Evolutionary conservation across 2,888 invertebrate genomes (phyloP).

Genomic region (Achlya flavicornis): DNA sequence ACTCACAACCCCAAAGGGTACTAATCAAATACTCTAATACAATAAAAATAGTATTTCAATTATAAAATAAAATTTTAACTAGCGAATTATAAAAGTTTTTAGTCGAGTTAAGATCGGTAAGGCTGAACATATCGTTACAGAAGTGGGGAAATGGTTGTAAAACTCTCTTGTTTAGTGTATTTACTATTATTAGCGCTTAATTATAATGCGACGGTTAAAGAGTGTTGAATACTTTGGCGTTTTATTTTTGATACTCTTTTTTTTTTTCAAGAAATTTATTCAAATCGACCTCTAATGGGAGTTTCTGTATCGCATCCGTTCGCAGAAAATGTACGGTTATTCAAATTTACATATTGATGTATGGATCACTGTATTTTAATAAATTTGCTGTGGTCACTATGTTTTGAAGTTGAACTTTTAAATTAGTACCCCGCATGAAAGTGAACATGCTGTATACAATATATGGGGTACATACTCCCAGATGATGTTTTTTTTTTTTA

Average conservation of each 20-base stretch:
- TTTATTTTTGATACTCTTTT: neutral
- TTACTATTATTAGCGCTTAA: slow-evolving; percentile 7
- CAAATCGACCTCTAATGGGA: too few relatives aligned
- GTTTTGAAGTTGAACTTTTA: too few relatives aligned
- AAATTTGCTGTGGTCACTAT: too few relatives aligned
- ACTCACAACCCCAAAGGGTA: neutral
- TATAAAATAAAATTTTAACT: neutral
- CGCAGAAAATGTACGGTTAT: too few relatives aligned
- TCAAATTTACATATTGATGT: too few relatives aligned
- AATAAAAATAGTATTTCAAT: neutral
- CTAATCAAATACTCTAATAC: neutral
- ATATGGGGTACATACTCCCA: neutral
- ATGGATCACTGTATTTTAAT: neutral
- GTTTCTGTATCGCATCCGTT: too few relatives aligned
- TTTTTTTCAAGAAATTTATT: neutral
- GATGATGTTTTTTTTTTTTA: too few relatives aligned
- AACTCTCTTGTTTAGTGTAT: slow-evolving; percentile 19
- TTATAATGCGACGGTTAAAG: neutral
- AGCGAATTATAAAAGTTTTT: neutral
- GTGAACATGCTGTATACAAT: neutral
- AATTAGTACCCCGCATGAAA: neutral
- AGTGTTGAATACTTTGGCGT: neutral
- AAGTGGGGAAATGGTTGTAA: slow-evolving; percentile 47
- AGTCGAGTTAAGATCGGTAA: slow-evolving; percentile 33
- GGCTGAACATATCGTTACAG: slow-evolving; percentile 54